Percentiles rank a stretch among this genome's conserved stretches.
Conservation (phyloP, 2,797 vertebrate species). For the Chloroceryle amazona region DNA sequence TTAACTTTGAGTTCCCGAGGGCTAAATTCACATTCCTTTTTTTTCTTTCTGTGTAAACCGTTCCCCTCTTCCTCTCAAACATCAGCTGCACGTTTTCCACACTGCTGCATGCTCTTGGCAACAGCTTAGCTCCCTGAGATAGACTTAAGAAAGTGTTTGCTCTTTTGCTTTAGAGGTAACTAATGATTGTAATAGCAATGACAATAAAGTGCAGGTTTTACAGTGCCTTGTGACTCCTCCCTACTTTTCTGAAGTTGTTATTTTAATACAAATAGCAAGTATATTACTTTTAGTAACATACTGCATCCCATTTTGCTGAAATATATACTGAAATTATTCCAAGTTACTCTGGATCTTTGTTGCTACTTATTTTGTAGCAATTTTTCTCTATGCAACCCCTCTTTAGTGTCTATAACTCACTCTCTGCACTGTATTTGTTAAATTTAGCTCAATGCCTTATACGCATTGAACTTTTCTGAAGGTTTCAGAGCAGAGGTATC, state of each 20-base stretch:
- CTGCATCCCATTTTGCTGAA: background rate
- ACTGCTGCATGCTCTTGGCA: background rate
- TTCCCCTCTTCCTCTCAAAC: background rate
- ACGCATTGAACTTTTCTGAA: background rate
- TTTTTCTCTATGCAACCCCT: background rate
- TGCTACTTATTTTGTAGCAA: background rate
- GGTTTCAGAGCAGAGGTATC: constrained; percentile 8
- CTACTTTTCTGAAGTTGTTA: background rate
- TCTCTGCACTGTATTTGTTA: background rate
- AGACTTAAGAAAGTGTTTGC: background rate
- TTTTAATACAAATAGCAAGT: background rate
- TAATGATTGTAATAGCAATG: background rate
- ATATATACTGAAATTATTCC: background rate
- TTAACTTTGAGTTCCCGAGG: background rate
- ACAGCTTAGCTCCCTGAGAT: rapidly evolving
- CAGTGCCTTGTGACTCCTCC: background rate
- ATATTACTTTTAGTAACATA: background rate
- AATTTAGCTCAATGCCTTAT: background rate
- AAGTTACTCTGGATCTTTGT: background rate
- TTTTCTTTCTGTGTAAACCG: background rate
- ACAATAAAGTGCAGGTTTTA: background rate
- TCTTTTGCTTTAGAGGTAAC: background rate
- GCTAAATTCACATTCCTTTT: background rate
- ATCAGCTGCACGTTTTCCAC: background rate
- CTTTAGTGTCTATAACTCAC: background rate